A percentile compares a stretch with the other conserved stretches of the same genome.
These are phyloP conservation scores for Sycophila texana DNA, from an alignment of 2,888 invertebrate species.

Conservation along the genomic window DNA sequence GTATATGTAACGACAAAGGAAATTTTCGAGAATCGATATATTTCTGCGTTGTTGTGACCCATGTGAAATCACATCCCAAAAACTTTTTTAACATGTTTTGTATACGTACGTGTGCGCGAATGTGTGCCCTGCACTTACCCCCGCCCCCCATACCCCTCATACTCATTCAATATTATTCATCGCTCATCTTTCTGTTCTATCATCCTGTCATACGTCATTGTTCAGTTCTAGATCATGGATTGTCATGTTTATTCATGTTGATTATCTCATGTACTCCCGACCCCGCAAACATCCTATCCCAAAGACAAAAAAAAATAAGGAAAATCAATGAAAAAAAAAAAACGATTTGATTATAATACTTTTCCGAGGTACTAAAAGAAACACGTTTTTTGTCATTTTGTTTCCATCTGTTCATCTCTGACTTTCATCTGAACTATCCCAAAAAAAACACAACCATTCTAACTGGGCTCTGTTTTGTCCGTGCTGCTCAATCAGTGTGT, in stretches of 20 bases:
- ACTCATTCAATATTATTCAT: constrained; percentile 60
- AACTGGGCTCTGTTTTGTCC: constrained; percentile 82
- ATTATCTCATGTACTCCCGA: constrained; percentile 41
- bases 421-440: constrained; percentile 56
- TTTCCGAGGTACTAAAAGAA: constrained; percentile 53
- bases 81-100: constrained; percentile 74
- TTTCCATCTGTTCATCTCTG: constrained; percentile 56
- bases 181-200: constrained; percentile 63
- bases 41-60: constrained; percentile 89
- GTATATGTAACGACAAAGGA: constrained; percentile 48
- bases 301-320: constrained; percentile 19
- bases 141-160: constrained; percentile 50
- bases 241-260: constrained; percentile 55
- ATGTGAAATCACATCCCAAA: constrained; percentile 80
- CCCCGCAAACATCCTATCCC: constrained; percentile 19
- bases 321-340: constrained; percentile 27
- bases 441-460: constrained; percentile 65
- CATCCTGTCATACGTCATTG: constrained; percentile 55
- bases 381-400: constrained; percentile 53
- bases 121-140: constrained; percentile 72
- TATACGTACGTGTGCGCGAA: constrained; percentile 74
- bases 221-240: constrained; percentile 49
- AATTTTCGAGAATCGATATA: constrained; percentile 21
- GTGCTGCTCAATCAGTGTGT: constrained; percentile 93
- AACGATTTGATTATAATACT: constrained; percentile 13